Evolutionary conservation across 2,797 vertebrate species (phyloP).

Genomic region (Pyrocephalus nanus): DNA sequence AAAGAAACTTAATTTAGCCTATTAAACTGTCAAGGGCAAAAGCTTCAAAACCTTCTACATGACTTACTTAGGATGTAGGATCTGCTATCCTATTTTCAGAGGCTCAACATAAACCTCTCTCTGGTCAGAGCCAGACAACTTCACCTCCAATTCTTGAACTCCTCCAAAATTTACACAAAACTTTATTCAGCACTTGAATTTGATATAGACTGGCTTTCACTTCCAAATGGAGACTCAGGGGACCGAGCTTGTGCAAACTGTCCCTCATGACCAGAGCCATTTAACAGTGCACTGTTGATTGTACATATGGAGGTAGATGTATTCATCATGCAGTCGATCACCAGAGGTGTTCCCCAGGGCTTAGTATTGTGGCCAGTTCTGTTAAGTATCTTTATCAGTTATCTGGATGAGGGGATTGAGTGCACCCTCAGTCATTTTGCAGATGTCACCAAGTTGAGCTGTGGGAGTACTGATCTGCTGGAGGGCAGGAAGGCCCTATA

Average conservation of each 20-base stretch:
- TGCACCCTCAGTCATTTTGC: not conserved
- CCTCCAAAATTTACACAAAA: not conserved
- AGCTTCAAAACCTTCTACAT: not conserved
- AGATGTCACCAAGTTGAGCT: not conserved
- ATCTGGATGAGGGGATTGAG: accelerated
- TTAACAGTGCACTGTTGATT: not conserved
- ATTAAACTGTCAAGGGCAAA: not conserved
- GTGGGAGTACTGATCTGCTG: accelerated
- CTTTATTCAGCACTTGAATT: not conserved
- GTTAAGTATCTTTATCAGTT: not conserved
- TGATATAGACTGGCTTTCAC: not conserved
- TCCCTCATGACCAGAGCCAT: not conserved
- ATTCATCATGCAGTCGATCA: accelerated
- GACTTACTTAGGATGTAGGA: not conserved
- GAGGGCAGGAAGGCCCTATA: not conserved
- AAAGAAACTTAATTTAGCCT: not conserved
- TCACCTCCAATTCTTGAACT: not conserved
- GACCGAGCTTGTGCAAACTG: not conserved
- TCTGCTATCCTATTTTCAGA: not conserved
- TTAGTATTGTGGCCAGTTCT: not conserved
- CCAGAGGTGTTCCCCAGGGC: not conserved
- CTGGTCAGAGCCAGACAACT: not conserved
- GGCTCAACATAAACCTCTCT: not conserved
- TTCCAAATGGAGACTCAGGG: not conserved
- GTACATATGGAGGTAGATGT: not conserved